Base-by-base conservation (phyloP, 2,113 vertebrate species). In the Isurus oxyrinchus region DNA sequence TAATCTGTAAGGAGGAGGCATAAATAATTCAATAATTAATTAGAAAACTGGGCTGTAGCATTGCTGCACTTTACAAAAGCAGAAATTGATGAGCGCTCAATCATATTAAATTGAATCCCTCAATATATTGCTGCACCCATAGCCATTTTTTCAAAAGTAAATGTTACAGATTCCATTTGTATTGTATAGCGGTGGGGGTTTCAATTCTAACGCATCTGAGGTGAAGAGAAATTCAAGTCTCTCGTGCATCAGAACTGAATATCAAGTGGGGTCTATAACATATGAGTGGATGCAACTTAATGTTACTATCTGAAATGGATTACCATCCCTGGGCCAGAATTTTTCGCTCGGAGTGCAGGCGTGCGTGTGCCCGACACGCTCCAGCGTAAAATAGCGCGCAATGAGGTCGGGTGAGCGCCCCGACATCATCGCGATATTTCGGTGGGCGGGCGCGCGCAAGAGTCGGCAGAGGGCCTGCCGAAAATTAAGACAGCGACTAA, bases 21-120 rank as follows among this genome's bases (percentile, higher is more conserved):
- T 57, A 57, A 31, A 90, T 88, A 55, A 55, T 90, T 90, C 87
- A 90, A 57, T 31, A 57, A 90, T 55, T 90, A 90, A 90, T 90
- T 90, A 27, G 53, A 90, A 14, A 53, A 90, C 81, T 3, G 87
- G 3, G 53, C 53, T 57, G 8, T 57, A 90, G 27, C 57, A 90
- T 11, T 90, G 53, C 49, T 90, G 53, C 7, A 8, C 27, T 57
- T 2, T 27, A 1, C 11, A 25, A 53, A 31, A 27, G 11, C 53
- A 57, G 87, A 90, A 90, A 27, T 57, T 90, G 10, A 57, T 7
- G 40, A 84, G 40, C 21, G 4, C 7, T 53, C 27, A 90, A 57
- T 57, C 87, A 90, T 57, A 90, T 44, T 44, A 84, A 84, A 84
- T 44, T 23, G 40, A 19, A 49, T 19, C 40, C 40, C 81, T 49